Evolutionary conservation across 1,140 invertebrate species (phyloP).

Genomic region (Grapholita molesta): DNA sequence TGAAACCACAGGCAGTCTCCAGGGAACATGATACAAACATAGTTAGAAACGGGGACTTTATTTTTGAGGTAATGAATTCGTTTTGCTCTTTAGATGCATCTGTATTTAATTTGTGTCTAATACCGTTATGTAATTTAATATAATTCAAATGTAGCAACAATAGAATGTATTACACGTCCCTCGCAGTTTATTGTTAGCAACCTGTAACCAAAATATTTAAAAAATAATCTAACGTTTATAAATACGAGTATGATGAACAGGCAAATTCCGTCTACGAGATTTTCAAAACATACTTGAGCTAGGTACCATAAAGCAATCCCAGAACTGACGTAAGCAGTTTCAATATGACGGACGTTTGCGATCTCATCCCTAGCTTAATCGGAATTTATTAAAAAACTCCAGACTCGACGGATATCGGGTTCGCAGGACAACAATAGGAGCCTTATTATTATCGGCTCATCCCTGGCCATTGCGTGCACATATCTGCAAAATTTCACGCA

Average conservation of each 20-base stretch:
- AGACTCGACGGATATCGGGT: conserved; percentile 21
- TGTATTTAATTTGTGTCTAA: conserved; percentile 17
- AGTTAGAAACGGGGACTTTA: conserved; percentile 67
- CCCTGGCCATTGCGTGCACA: conserved; percentile 48
- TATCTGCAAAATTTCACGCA: conserved; percentile 69
- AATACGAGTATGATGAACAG: not conserved
- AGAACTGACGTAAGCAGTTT: not conserved
- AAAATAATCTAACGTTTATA: too few relatives aligned
- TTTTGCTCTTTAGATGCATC: conserved; percentile 23
- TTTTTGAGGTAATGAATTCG: conserved; percentile 54
- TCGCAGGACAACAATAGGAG: conserved; percentile 34
- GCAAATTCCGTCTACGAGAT: not conserved
- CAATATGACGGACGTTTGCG: not conserved
- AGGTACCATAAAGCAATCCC: not conserved
- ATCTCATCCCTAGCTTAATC: conserved; percentile 16
- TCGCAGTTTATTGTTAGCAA: too few relatives aligned
- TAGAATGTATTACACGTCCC: too few relatives aligned
- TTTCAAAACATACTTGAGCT: not conserved
- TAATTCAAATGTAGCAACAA: too few relatives aligned
- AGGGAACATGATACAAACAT: conserved; percentile 46
- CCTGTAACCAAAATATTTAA: too few relatives aligned
- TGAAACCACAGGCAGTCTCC: conserved; percentile 50
- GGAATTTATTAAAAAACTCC: conserved; percentile 42
- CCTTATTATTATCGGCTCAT: conserved; percentile 54
- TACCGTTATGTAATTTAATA: not conserved